Percentiles rank a stretch among this genome's conserved stretches.
Evolutionary conservation across 2,797 vertebrate genomes (phyloP).

Genomic region (Syndactyla subalaris): DNA sequence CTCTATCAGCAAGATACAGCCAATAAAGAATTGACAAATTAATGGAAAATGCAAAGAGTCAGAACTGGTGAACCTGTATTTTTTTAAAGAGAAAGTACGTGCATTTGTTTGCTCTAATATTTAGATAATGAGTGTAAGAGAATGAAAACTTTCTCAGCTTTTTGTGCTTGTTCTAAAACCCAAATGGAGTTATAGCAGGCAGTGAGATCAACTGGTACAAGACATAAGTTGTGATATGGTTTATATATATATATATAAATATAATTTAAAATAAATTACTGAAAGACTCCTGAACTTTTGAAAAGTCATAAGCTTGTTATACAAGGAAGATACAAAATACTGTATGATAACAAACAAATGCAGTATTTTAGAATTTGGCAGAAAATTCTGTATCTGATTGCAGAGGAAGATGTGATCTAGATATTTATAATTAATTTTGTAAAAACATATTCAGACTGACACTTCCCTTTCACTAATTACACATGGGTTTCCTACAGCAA

Average conservation of each 20-base stretch:
- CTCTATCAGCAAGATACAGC: neutral
- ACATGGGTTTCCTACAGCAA: neutral
- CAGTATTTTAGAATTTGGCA: neutral
- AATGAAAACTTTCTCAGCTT: neutral
- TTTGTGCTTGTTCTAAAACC: neutral
- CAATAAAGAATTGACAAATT: neutral
- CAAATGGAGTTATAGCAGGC: neutral
- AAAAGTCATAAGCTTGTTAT: neutral
- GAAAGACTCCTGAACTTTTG: neutral
- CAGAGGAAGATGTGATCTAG: neutral
- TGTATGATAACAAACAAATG: neutral
- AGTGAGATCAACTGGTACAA: neutral
- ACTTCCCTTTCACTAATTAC: neutral
- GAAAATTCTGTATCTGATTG: neutral
- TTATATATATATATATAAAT: neutral
- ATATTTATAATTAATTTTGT: neutral
- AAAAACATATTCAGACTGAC: neutral
- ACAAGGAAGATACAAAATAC: neutral
- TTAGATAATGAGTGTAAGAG: neutral
- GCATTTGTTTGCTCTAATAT: conserved; percentile 4
- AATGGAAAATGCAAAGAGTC: neutral
- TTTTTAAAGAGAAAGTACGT: neutral
- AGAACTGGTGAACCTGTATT: neutral
- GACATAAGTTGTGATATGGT: neutral
- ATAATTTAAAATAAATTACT: neutral